A percentile compares a stretch with the other conserved stretches of the same genome.
phyloP scores from a whole-genome alignment of 2,113 vertebrate species.

The Chaenocephalus aceratus region DNA sequence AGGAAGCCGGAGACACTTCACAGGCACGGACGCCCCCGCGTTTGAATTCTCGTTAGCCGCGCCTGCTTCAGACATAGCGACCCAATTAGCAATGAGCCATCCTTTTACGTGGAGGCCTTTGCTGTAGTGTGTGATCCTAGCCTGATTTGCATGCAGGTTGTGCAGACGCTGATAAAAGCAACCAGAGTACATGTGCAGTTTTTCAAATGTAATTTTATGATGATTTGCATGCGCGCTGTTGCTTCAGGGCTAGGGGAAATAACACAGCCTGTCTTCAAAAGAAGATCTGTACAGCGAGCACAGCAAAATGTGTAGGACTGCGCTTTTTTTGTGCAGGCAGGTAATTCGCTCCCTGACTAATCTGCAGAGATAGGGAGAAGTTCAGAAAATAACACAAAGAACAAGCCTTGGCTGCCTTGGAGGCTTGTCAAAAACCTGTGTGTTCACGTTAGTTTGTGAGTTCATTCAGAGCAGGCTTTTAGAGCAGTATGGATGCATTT shows the following conservation, averaged over 20 bases:
- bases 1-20: constrained; percentile 64
- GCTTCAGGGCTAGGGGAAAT: constrained; percentile 72
- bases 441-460: constrained; percentile 5
- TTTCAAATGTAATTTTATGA: constrained; percentile 81
- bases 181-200: constrained; percentile 74
- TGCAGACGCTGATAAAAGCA: constrained; percentile 80
- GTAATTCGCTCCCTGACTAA: constrained; percentile 83
- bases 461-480: neutral
- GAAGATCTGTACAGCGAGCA: constrained; percentile 74
- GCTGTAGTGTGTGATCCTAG: constrained; percentile 71
- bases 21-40: constrained; percentile 53
- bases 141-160: constrained; percentile 82
- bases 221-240: constrained; percentile 79
- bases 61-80: constrained; percentile 71
- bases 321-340: constrained; percentile 75
- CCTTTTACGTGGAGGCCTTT: constrained; percentile 72
- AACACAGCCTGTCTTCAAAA: constrained; percentile 82
- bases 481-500: neutral
- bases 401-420: constrained; percentile 65
- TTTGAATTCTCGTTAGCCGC: constrained; percentile 76
- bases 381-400: constrained; percentile 79
- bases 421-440: constrained; percentile 64
- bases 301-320: constrained; percentile 74
- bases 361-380: constrained; percentile 79
- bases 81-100: constrained; percentile 81